Base-by-base conservation (phyloP, 2,797 vertebrate genomes). In the Catostomus latipinnis region DNA sequence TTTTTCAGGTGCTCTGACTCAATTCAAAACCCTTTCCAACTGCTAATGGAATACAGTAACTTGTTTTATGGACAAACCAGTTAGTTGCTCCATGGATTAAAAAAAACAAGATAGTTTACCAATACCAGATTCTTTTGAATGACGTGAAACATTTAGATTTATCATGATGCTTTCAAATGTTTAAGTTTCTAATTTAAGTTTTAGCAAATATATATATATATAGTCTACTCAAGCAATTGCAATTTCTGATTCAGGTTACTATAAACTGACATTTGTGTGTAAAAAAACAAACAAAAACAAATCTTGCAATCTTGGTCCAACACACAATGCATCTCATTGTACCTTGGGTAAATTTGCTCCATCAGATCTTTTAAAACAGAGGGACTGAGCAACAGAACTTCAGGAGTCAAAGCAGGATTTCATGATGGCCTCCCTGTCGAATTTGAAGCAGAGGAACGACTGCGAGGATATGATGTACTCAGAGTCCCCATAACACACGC, bases 371-470 rank as follows among this genome's bases (percentile, higher is more conserved):
- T 58, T 81, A 68, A 13, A 60, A 83, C 49, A 48, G 34, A 52
- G 65, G 14, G 13, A 53, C 7, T 16, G 65, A 18, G 68, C 34
- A 34, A 34, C 4, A 43, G 12, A 1, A 7, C 6, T 52, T 93
- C 86, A 95, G 66, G 87, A 92, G 87, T 99, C 95, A 84, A 98
- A 96, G 92, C 92, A 97, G 7, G 81, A 84, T 90, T 94, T 98
- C 97, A 99, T 98, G 89, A 99, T 97, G 88, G 96, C 96, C 69
- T 97, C 97, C 83, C 92, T 93, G 90, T 99, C 96, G 81, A 99
- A 98, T 89, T 92, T 96, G 92, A 99, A 99, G 88, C 93, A 95
- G 86, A 99, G 92, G 89, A 99, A 99, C 82, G 96, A 89, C 88
- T 91, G 94, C 73, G 98, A 98, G 77, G 96, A 98, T 75, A 96